Evolutionary conservation across 64 coral and sea anemone genomes (phyloP).

Genomic region (Actinia equina): DNA sequence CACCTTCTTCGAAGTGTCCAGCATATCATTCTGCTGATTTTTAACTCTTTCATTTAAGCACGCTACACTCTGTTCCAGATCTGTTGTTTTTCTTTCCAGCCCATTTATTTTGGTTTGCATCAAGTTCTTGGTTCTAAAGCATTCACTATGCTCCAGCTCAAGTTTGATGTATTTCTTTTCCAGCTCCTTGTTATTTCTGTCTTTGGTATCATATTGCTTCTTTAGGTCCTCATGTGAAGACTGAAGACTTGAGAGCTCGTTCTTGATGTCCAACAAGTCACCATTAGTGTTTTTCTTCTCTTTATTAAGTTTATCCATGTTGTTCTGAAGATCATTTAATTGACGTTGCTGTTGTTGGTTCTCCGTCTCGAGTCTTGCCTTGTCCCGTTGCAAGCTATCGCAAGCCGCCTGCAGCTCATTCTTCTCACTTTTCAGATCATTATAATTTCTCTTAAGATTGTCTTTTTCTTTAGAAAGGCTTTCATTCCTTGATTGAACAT

Average conservation of each 20-base stretch:
- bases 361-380: slow-evolving; percentile 32
- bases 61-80: slow-evolving; percentile 48
- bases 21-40: slow-evolving; percentile 49
- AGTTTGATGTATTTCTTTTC: slow-evolving; percentile 40
- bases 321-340: slow-evolving; percentile 26
- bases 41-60: slow-evolving; percentile 56
- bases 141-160: slow-evolving; percentile 36
- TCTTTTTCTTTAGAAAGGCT: slow-evolving; percentile 50
- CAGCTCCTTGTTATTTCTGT: slow-evolving; percentile 17
- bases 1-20: slow-evolving; percentile 48
- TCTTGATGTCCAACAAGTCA: neutral
- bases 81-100: slow-evolving; percentile 35
- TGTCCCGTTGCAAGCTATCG: slow-evolving; percentile 26
- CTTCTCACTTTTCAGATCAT: slow-evolving; percentile 45
- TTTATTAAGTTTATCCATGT: slow-evolving; percentile 25
- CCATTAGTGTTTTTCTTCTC: slow-evolving; percentile 14
- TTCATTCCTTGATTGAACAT: slow-evolving; percentile 47
- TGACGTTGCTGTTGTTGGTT: slow-evolving; percentile 18
- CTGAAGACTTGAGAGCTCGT: neutral
- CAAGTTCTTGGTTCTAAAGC: slow-evolving; percentile 32
- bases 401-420: slow-evolving; percentile 38
- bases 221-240: slow-evolving; percentile 16
- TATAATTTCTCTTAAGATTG: slow-evolving; percentile 39
- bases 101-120: slow-evolving; percentile 49
- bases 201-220: slow-evolving; percentile 17